Evolutionary conservation across 2,113 vertebrate species (phyloP).

Genomic region (Sciurus niger): DNA sequence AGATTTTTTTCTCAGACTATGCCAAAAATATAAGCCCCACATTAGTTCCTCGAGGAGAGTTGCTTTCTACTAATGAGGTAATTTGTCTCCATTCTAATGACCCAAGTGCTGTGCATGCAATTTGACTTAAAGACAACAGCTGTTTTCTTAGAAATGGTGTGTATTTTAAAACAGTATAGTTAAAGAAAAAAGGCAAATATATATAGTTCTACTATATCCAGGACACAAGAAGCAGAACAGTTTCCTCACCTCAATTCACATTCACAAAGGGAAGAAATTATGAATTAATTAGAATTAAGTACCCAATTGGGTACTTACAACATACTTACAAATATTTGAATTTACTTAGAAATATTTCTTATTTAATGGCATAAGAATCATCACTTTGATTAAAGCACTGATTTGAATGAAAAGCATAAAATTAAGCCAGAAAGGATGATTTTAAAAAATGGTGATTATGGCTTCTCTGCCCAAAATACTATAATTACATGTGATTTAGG

Average conservation of each 20-base stretch:
- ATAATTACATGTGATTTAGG: not conserved
- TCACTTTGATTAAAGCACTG: constrained; percentile 45
- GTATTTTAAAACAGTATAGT: not conserved
- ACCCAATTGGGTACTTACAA: not conserved
- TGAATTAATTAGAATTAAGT: not conserved
- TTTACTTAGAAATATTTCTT: constrained; percentile 50
- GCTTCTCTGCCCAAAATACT: constrained; percentile 44
- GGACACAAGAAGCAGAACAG: not conserved
- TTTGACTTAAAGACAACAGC: constrained; percentile 20
- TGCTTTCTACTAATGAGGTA: not conserved
- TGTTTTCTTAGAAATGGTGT: constrained; percentile 38
- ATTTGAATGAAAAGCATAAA: constrained; percentile 62
- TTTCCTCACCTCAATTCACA: not conserved
- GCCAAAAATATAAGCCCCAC: not conserved
- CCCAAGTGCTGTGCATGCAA: not conserved
- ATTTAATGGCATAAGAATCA: constrained; percentile 15
- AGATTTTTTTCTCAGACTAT: constrained; percentile 56
- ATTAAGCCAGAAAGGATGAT: constrained; percentile 15
- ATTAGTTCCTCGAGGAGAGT: not conserved
- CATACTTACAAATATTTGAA: not conserved
- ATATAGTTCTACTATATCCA: not conserved
- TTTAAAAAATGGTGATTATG: constrained; percentile 8
- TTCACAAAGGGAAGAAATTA: not conserved
- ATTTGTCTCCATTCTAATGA: constrained; percentile 54
- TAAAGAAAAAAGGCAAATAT: constrained; percentile 32